phyloP scores from a whole-genome alignment of 2,113 vertebrate species.

The Scophthalmus maximus region DNA sequence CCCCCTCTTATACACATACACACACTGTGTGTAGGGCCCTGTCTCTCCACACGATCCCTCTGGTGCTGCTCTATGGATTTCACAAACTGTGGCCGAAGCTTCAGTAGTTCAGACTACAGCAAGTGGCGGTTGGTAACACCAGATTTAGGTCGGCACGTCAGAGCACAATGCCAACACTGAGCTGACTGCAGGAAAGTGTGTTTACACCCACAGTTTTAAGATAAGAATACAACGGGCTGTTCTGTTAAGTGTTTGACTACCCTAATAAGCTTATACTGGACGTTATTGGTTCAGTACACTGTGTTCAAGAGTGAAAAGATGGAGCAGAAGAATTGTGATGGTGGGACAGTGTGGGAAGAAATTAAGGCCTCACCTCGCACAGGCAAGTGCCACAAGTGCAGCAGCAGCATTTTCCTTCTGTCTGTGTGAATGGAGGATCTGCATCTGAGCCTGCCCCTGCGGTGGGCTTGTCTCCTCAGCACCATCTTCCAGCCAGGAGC shows the following conservation, averaged over 20 bases:
- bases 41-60: neutral
- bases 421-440: conserved; percentile 85
- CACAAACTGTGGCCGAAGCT: neutral
- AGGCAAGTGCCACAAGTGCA: conserved; percentile 95
- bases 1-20: neutral
- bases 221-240: too few species aligned
- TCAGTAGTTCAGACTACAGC: neutral
- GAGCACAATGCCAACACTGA: neutral
- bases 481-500: conserved; percentile 95
- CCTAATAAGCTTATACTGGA: too few species aligned
- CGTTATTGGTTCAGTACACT: neutral
- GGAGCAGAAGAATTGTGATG: neutral
- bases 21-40: neutral
- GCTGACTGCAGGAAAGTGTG: conserved; percentile 5
- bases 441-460: conserved; percentile 85
- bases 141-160: neutral
- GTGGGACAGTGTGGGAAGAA: neutral
- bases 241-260: neutral
- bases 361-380: conserved; percentile 88
- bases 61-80: neutral
- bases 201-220: neutral
- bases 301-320: neutral
- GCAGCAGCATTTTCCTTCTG: conserved; percentile 98
- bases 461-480: conserved; percentile 82
- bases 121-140: neutral